phyloP scores from a whole-genome alignment of 2,113 vertebrate genomes.

The Ramphastos sulfuratus region DNA sequence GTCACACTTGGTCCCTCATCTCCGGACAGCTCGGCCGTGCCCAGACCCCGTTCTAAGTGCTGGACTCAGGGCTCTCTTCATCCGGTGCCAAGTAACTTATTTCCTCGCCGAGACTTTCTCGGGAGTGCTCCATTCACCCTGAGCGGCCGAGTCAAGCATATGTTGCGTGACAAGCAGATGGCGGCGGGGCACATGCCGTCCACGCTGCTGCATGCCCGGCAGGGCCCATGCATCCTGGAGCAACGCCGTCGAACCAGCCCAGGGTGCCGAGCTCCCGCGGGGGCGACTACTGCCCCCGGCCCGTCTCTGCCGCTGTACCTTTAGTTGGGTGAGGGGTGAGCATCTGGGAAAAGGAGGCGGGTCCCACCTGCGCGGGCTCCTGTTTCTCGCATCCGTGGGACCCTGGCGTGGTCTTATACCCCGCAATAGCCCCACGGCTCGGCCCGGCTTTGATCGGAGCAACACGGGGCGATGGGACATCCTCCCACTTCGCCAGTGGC shows the following conservation, averaged over 20 bases:
- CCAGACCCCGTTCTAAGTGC: neutral
- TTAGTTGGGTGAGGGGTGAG: accelerated
- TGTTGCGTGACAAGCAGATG: neutral
- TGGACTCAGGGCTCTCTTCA: neutral
- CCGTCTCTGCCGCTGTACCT: neutral
- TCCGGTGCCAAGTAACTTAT: neutral
- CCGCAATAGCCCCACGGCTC: neutral
- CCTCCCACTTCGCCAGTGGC: neutral
- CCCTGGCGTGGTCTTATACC: accelerated
- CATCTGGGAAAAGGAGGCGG: neutral
- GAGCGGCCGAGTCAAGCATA: neutral
- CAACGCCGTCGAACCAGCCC: too few relatives aligned
- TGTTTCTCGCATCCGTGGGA: neutral
- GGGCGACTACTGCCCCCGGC: neutral
- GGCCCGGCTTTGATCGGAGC: too few relatives aligned
- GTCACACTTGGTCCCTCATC: neutral
- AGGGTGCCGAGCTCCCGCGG: neutral
- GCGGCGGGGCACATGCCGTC: neutral
- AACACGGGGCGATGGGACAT: neutral
- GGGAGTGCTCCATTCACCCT: neutral
- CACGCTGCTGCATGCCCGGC: neutral
- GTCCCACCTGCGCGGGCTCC: neutral
- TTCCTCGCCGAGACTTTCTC: neutral
- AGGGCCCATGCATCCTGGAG: neutral
- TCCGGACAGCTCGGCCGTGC: too few relatives aligned